Base-by-base conservation (phyloP, 1,140 invertebrate species). In the Armadillidium nasatum region DNA sequence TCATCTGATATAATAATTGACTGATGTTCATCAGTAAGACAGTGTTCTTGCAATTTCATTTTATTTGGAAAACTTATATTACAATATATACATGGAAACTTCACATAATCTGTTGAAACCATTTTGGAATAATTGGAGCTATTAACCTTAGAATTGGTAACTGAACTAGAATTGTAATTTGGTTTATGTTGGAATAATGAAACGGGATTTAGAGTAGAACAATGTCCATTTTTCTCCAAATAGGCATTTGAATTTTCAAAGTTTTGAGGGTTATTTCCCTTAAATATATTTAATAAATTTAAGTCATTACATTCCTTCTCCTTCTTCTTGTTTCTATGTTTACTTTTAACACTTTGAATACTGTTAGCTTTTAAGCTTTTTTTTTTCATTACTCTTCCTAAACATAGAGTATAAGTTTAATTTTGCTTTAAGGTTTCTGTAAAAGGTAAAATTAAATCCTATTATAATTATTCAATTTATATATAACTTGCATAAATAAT, bases 1-100 rank as follows among this genome's bases (percentile, higher is more conserved):
- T 90, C 89, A 84, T 91, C 90, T 33, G 89, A 89, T 87, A 90
- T 91, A 79, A 91, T 89, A 72, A 88, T 88, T 77, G 87, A 88
- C 84, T 90, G 90, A 83, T 92, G 90, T 67, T 86, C 84, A 82
- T 90, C 88, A 44, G 89, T 88, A 80, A 88, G 87, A 83, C 89
- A 90, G 83, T 91, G 90, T 67, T 86, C 85, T 46, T 88, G 85
- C 45, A 91, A 83, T 77, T 91, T 89, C 54, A 85, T 85, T 76
- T 88, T 85, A 73, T 87, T 86, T 60, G 83, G 82, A 82, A 90
- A 90, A 44, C 85, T 87, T 43, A 91, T 84, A 80, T 88, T 87
- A 84, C 90, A 91, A 82, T 90, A 90, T 44, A 86, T 87, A 82
- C 89, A 89, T 19, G 1, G 50, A 60, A 60, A 60, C 4, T 60